Conservation (phyloP, 1,140 invertebrate species). For the Leptinotarsa texana region DNA sequence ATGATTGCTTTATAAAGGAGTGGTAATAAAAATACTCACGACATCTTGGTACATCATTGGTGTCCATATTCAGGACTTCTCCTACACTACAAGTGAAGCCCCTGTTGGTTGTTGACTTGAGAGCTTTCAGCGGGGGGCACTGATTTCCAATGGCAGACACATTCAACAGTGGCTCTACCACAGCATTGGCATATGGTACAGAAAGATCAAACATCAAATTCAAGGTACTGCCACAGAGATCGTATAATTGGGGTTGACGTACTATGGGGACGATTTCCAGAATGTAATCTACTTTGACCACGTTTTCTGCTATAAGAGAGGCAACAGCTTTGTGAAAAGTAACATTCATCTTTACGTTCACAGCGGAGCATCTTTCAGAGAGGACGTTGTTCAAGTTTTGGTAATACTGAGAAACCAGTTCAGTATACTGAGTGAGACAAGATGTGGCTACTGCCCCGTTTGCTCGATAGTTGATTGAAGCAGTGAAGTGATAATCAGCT, state of each 20-base stretch:
- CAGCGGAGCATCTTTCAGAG: conserved; percentile 88
- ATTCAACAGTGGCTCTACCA: conserved; percentile 87
- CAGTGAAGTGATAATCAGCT: conserved; percentile 89
- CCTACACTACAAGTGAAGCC: conserved; percentile 93
- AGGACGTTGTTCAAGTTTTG: conserved; percentile 77
- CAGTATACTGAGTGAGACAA: conserved; percentile 86
- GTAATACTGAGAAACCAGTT: conserved; percentile 81
- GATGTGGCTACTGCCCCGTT: conserved; percentile 82
- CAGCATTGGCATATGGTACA: conserved; percentile 87
- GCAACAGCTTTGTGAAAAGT: conserved; percentile 83
- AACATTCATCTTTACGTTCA: conserved; percentile 94
- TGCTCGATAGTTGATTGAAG: conserved; percentile 85
- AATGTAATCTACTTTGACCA: conserved; percentile 85
- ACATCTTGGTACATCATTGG: conserved; percentile 89
- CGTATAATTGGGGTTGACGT: conserved; percentile 86
- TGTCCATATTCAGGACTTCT: conserved; percentile 91
- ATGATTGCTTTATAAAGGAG: background rate
- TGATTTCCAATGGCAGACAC: conserved; percentile 87
- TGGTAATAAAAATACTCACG: conserved; percentile 63
- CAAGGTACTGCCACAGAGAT: conserved; percentile 90
- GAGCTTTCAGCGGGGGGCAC: conserved; percentile 85
- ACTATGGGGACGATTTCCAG: conserved; percentile 86
- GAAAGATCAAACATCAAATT: conserved; percentile 92
- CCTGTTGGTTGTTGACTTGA: conserved; percentile 80
- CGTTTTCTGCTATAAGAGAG: conserved; percentile 78